Evolutionary conservation across 2,797 vertebrate genomes (phyloP).

Genomic region (Zonotrichia albicollis): DNA sequence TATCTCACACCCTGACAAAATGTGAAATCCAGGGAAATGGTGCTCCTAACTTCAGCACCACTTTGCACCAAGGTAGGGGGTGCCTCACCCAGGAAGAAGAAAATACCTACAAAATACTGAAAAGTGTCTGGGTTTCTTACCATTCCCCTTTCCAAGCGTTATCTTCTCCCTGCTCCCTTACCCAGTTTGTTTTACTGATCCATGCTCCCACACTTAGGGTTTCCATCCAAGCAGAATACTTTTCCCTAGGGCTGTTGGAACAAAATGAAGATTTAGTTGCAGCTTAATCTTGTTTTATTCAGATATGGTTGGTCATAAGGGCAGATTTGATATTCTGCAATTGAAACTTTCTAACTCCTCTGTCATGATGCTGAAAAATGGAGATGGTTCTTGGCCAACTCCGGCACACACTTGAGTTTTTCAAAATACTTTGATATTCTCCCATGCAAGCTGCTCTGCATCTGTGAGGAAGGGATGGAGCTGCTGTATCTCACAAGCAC

Average conservation of each 20-base stretch:
- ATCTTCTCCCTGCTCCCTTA: background rate
- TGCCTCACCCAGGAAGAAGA: background rate
- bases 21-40: background rate
- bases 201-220: background rate
- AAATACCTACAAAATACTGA: background rate
- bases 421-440: background rate
- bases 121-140: background rate
- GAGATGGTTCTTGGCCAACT: background rate
- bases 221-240: background rate
- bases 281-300: background rate
- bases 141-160: background rate
- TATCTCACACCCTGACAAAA: background rate
- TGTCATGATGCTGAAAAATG: background rate
- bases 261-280: background rate
- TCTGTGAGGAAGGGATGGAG: background rate
- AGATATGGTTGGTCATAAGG: background rate
- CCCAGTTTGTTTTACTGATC: background rate
- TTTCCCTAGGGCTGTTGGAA: background rate
- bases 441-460: background rate
- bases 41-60: background rate
- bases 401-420: background rate
- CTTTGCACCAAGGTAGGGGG: background rate
- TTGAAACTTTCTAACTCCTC: background rate
- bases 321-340: background rate
- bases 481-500: background rate